Conservation (phyloP, 2,797 vertebrate genomes). For the Agapornis canus region DNA sequence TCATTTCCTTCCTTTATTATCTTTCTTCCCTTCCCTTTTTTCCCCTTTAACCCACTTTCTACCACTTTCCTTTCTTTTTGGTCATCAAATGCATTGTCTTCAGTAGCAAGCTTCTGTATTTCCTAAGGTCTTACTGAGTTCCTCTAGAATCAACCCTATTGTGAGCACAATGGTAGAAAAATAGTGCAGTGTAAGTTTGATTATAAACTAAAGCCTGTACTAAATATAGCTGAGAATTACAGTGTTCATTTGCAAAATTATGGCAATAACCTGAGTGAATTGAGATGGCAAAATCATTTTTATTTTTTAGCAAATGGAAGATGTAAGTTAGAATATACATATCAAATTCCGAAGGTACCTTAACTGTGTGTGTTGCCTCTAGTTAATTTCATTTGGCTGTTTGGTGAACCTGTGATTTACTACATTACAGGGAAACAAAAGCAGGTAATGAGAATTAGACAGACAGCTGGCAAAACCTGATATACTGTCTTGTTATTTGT, state of each 20-base stretch:
- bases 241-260: neutral
- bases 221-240: neutral
- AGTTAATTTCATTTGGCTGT: neutral
- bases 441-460: neutral
- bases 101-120: neutral
- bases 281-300: neutral
- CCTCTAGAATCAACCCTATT: neutral
- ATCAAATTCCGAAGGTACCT: neutral
- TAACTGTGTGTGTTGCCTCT: neutral
- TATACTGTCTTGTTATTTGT: neutral
- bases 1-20: neutral
- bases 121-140: neutral
- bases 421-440: neutral
- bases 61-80: neutral
- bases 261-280: neutral
- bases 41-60: neutral
- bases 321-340: neutral
- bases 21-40: neutral
- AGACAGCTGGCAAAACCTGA: neutral
- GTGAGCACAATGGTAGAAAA: neutral
- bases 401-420: neutral
- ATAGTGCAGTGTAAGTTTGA: neutral
- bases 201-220: conserved; percentile 2
- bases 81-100: neutral
- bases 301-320: neutral